These are phyloP conservation scores for Aphelenchoides avenae DNA, from an alignment of 1,140 invertebrate species.

Conservation along the genomic window DNA sequence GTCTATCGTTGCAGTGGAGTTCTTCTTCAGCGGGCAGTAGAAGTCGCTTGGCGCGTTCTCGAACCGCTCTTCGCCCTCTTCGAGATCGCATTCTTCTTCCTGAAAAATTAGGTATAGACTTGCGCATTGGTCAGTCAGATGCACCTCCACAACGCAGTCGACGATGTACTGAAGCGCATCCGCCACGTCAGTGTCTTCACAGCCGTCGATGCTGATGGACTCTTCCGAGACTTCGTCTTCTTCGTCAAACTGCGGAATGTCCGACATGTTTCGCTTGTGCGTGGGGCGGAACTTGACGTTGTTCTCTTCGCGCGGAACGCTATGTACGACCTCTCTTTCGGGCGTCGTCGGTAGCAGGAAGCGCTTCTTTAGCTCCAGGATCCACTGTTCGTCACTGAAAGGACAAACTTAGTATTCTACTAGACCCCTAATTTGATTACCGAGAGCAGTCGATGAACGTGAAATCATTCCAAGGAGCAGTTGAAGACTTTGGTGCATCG, in stretches of 20 bases:
- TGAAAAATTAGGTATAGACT: no score
- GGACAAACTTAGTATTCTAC: not conserved
- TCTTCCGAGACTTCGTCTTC: slow-evolving; percentile 42
- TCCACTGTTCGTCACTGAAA: no score
- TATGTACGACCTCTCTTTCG: not conserved
- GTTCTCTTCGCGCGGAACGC: not conserved
- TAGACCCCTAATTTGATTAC: not conserved
- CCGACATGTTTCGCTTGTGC: slow-evolving; percentile 43
- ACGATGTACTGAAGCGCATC: slow-evolving; percentile 45
- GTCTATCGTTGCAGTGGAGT: no score
- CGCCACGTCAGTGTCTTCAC: slow-evolving; percentile 39
- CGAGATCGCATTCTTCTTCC: slow-evolving; percentile 35
- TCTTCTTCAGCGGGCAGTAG: not conserved
- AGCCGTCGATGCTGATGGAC: slow-evolving; percentile 29
- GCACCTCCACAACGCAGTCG: slow-evolving; percentile 38
- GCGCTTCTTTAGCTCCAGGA: no score
- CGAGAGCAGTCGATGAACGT: slow-evolving; percentile 23
- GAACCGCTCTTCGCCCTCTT: slow-evolving; percentile 11
- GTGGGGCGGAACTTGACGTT: not conserved
- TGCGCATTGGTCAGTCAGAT: no score
- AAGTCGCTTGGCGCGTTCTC: no score
- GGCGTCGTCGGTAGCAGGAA: not conserved
- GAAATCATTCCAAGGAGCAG: slow-evolving; percentile 29
- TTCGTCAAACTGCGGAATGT: slow-evolving; percentile 55
- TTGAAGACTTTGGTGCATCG: not conserved